A percentile compares a stretch with the other conserved stretches of the same genome.
Evolutionary conservation across 2,888 invertebrate species (phyloP).

Genomic region (Eucriotettix oculatus): DNA sequence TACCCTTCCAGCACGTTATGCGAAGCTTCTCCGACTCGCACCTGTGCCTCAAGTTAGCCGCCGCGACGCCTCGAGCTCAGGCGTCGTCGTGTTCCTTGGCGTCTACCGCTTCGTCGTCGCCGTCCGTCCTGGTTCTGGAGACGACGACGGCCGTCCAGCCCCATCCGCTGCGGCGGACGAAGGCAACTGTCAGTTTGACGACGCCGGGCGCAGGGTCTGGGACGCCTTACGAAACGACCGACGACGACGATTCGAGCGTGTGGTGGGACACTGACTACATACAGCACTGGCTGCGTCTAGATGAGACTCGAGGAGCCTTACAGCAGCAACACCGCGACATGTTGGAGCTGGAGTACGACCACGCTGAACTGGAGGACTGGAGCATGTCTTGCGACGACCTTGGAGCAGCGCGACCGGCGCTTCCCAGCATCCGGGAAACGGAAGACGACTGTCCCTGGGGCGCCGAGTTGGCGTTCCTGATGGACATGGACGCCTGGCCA

Average conservation of each 20-base stretch:
- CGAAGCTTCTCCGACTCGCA: conserved; percentile 60
- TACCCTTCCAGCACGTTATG: conserved; percentile 57
- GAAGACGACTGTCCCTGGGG: conserved; percentile 57
- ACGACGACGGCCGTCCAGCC: conserved; percentile 31
- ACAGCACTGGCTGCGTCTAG: conserved; percentile 57
- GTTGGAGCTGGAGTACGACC: conserved; percentile 54
- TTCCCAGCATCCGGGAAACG: conserved; percentile 58
- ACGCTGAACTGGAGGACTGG: conserved; percentile 65
- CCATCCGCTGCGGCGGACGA: conserved; percentile 37
- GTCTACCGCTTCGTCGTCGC: conserved; percentile 41
- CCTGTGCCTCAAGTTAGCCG: conserved; percentile 49
- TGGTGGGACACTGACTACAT: conserved; percentile 54
- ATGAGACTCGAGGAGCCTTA: conserved; percentile 49
- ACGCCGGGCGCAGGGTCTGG: conserved; percentile 15
- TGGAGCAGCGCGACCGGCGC: conserved; percentile 19
- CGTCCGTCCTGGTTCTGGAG: conserved; percentile 41
- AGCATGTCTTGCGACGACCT: conserved; percentile 56
- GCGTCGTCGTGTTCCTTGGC: conserved; percentile 23
- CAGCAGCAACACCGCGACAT: conserved; percentile 52
- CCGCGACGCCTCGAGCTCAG: conserved; percentile 31
- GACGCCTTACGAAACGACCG: conserved; percentile 14
- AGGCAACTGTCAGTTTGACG: conserved; percentile 30
- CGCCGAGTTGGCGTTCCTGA: conserved; percentile 21
- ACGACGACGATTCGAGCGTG: conserved; percentile 25
- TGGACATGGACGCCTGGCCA: conserved; percentile 42